phyloP scores from a whole-genome alignment of 2,797 vertebrate species.

The Siniperca undulata region DNA sequence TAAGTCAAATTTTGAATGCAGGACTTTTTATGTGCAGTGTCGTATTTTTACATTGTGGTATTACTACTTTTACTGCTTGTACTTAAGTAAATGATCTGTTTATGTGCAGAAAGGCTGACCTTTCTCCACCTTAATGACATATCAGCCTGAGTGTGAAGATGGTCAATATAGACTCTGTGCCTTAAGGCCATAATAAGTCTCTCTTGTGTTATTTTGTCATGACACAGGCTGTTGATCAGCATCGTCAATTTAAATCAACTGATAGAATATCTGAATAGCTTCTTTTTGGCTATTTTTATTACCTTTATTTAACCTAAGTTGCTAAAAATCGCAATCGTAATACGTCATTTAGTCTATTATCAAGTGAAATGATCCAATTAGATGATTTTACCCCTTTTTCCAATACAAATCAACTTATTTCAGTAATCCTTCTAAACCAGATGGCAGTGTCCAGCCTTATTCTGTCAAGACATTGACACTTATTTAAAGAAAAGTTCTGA shows the following conservation, averaged over 20 bases:
- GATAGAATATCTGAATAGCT: neutral
- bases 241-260: neutral
- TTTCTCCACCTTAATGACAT: neutral
- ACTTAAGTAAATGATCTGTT: neutral
- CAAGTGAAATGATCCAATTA: neutral
- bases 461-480: neutral
- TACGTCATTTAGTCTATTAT: neutral
- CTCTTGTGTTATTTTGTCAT: neutral
- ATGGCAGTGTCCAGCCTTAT: neutral
- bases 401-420: conserved; percentile 7
- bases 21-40: neutral
- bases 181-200: conserved; percentile 7
- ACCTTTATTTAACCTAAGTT: neutral
- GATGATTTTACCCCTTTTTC: neutral
- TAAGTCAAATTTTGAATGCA: neutral
- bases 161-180: neutral
- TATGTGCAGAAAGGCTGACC: neutral
- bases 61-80: neutral
- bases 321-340: neutral
- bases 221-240: neutral
- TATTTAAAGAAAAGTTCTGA: neutral
- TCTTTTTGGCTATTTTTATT: neutral
- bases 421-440: neutral
- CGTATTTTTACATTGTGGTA: neutral
- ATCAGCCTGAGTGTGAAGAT: neutral